Percentiles rank a stretch among this genome's conserved stretches.
phyloP scores from a whole-genome alignment of 2,113 vertebrate species.

The Muntiacus reevesi region DNA sequence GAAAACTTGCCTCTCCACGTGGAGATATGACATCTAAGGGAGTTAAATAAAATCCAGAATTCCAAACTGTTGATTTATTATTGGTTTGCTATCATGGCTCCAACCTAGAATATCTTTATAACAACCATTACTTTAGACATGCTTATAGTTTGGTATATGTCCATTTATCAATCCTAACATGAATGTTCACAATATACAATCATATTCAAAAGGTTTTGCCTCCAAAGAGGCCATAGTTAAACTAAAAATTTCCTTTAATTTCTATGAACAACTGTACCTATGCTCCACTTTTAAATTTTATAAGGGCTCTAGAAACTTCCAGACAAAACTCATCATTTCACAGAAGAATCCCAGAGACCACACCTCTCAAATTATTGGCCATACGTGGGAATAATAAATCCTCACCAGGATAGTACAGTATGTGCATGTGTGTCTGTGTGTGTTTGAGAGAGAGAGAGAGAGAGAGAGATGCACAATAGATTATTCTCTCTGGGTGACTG shows the following conservation, averaged over 20 bases:
- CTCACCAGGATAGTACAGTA: background rate
- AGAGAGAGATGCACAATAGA: background rate
- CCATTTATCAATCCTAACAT: background rate
- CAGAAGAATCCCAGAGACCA: background rate
- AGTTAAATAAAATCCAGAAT: background rate
- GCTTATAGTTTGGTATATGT: background rate
- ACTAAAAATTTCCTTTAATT: background rate
- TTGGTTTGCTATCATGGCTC: background rate
- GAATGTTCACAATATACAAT: background rate
- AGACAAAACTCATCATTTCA: constrained; percentile 3
- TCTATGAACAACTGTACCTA: background rate
- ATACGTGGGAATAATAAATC: background rate
- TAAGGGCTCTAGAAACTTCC: background rate
- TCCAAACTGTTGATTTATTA: background rate
- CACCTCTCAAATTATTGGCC: background rate
- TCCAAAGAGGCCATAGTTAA: background rate
- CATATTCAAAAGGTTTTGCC: background rate
- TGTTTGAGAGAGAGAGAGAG: background rate
- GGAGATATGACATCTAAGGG: background rate
- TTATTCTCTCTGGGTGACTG: background rate
- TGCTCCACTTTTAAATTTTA: background rate
- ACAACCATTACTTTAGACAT: background rate
- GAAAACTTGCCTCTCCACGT: background rate
- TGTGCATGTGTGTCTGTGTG: background rate
- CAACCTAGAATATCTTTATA: background rate